A percentile compares a stretch with the other conserved stretches of the same genome.
Evolutionary conservation across 2,113 vertebrate genomes (phyloP).

Genomic region (Passer domesticus): DNA sequence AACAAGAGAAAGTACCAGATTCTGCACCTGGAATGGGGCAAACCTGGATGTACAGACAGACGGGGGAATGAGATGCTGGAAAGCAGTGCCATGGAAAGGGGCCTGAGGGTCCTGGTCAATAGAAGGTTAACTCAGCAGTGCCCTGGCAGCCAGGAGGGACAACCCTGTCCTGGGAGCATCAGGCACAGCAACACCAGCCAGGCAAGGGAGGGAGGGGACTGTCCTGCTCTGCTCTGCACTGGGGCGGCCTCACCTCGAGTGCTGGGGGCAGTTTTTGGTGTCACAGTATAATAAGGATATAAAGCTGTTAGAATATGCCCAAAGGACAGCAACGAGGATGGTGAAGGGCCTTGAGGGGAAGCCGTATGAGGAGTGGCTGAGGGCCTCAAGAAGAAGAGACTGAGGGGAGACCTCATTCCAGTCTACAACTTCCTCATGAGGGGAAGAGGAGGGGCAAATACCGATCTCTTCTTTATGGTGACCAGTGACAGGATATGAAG

Average conservation of each 20-base stretch:
- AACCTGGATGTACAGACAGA: neutral
- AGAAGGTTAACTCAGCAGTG: neutral
- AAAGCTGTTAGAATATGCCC: neutral
- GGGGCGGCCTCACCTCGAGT: accelerated
- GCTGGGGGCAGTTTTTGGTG: neutral
- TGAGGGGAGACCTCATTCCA: neutral
- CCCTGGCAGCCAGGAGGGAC: neutral
- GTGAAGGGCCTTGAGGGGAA: neutral
- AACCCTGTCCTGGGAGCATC: accelerated
- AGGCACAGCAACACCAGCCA: neutral
- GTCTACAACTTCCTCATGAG: neutral
- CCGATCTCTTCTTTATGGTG: neutral
- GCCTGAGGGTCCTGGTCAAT: neutral
- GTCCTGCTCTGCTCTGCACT: neutral
- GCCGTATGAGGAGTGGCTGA: neutral
- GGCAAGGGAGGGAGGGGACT: neutral
- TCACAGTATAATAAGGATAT: no score
- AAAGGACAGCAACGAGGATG: neutral
- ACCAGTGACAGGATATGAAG: neutral
- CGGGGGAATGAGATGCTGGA: neutral
- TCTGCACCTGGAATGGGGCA: neutral
- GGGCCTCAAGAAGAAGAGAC: neutral
- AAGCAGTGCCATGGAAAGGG: neutral
- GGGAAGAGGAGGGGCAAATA: neutral
- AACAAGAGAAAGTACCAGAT: neutral